These are phyloP conservation scores for Saguinus imperator DNA, from an alignment of 2,113 vertebrate species.

Conservation along the genomic window DNA sequence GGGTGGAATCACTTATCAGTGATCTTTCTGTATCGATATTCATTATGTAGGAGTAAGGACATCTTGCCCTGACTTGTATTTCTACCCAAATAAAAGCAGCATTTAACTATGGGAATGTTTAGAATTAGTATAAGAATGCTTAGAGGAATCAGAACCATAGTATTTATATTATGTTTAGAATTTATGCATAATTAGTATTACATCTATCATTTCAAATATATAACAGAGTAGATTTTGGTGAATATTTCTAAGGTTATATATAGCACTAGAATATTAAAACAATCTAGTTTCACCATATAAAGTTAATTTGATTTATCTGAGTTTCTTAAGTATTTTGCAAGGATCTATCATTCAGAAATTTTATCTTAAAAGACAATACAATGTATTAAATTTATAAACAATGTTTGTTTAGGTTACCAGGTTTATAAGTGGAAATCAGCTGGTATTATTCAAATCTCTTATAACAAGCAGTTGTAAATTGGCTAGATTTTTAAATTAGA, in stretches of 20 bases:
- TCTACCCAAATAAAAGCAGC: background rate
- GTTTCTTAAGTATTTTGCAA: conserved; percentile 20
- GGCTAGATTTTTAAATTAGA: conserved; percentile 37
- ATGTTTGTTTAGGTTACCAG: background rate
- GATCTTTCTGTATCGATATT: conserved; percentile 43
- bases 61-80: conserved; percentile 48
- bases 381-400: conserved; percentile 21
- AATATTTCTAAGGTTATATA: background rate
- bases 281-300: background rate
- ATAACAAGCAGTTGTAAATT: background rate
- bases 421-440: background rate
- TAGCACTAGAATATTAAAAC: background rate
- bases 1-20: background rate
- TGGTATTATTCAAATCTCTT: background rate
- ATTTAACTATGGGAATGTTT: background rate
- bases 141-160: background rate
- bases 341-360: background rate
- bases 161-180: background rate
- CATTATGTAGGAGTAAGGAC: conserved; percentile 27
- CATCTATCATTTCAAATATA: background rate
- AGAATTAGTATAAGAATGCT: background rate
- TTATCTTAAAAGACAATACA: conserved; percentile 33
- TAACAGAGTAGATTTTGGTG: background rate
- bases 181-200: background rate
- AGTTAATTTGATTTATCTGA: conserved; percentile 54